These are phyloP conservation scores for Agriopis aurantiaria DNA, from an alignment of 2,888 invertebrate genomes.

Conservation along the genomic window DNA sequence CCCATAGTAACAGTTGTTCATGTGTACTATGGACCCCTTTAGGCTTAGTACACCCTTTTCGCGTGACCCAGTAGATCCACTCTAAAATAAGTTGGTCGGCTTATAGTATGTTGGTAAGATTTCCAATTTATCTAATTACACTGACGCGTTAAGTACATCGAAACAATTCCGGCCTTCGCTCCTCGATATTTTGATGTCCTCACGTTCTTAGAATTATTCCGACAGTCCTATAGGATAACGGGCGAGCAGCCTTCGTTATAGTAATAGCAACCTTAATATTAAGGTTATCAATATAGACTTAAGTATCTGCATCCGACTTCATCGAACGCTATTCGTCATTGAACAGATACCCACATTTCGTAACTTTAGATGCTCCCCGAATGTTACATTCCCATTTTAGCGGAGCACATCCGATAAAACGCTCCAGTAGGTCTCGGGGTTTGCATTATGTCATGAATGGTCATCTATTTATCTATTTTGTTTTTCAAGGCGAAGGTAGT, in stretches of 20 bases:
- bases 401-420: constrained; percentile 33
- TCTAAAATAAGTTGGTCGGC: too few relatives aligned
- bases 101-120: background rate
- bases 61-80: too few relatives aligned
- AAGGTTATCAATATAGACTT: constrained; percentile 38
- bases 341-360: constrained; percentile 22
- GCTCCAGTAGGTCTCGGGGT: constrained; percentile 42
- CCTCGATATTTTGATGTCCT: constrained; percentile 20
- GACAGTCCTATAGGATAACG: constrained; percentile 17
- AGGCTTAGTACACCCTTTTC: too few relatives aligned
- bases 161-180: constrained; percentile 34
- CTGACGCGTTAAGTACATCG: constrained; percentile 9
- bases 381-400: constrained; percentile 44
- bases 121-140: background rate
- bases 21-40: too few relatives aligned
- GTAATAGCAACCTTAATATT: constrained; percentile 35
- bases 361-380: constrained; percentile 38
- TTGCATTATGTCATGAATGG: constrained; percentile 42
- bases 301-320: constrained; percentile 24
- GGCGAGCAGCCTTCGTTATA: constrained; percentile 26
- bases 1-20: too few relatives aligned
- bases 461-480: constrained; percentile 50
- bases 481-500: constrained; percentile 59
- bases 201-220: constrained; percentile 1
- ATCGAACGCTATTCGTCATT: constrained; percentile 17